A percentile compares a stretch with the other conserved stretches of the same genome.
Conservation (phyloP, 37 sponge, comb jelly and placozoan genomes). For the Dysidea cf. avara region DNA sequence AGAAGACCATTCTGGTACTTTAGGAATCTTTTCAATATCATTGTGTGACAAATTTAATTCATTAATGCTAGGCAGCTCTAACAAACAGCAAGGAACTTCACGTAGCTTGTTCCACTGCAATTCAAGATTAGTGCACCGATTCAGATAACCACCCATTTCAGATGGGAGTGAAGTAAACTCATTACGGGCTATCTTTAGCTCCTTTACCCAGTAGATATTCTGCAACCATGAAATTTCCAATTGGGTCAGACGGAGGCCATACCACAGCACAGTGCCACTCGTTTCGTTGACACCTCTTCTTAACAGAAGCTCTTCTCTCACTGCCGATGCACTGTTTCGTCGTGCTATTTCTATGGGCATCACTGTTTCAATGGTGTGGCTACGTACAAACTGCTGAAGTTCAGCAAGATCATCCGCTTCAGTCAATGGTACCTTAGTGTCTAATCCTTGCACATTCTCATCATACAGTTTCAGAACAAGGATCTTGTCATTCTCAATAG, state of each 20-base stretch:
- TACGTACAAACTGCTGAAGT: conserved; percentile 47
- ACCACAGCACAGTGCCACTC: conserved; percentile 65
- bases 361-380: conserved; percentile 59
- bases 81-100: conserved; percentile 63
- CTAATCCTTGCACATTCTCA: no score
- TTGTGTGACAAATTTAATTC: conserved; percentile 82
- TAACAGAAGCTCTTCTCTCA: conserved; percentile 71
- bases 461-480: no score
- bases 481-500: conserved; percentile 41
- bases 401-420: conserved; percentile 49
- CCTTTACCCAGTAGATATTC: conserved; percentile 73
- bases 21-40: conserved; percentile 66
- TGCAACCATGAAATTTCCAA: conserved; percentile 62
- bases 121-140: conserved; percentile 65
- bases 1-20: conserved; percentile 66
- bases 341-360: conserved; percentile 83
- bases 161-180: conserved; percentile 56
- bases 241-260: conserved; percentile 60
- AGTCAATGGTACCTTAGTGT: no score
- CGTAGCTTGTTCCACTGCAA: conserved; percentile 69
- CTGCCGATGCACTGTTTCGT: conserved; percentile 48
- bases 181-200: conserved; percentile 63
- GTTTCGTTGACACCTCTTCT: conserved; percentile 67
- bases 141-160: conserved; percentile 67
- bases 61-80: conserved; percentile 74